These are phyloP conservation scores for Poecilus cupreus DNA, from an alignment of 2,888 invertebrate species.

Conservation along the genomic window DNA sequence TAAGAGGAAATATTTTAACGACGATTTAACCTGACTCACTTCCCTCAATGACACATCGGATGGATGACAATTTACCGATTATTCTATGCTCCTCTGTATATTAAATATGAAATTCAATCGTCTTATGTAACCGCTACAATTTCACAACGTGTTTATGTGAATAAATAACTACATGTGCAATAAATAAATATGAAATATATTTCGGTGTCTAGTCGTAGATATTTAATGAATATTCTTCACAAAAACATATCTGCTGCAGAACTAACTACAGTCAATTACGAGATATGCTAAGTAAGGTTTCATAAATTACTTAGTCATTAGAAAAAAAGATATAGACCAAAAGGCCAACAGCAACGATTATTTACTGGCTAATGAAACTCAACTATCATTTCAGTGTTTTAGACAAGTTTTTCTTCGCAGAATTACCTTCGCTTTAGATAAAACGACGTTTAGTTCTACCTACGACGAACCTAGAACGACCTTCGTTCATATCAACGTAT, in stretches of 20 bases:
- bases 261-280: background rate
- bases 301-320: slow-evolving; percentile 38
- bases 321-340: slow-evolving; percentile 28
- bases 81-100: background rate
- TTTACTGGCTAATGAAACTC: slow-evolving; percentile 32
- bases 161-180: no score
- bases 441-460: slow-evolving; percentile 34
- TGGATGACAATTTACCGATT: background rate
- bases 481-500: slow-evolving; percentile 2
- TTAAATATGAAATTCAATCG: no score
- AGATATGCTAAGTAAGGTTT: background rate
- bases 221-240: no score
- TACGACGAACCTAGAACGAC: background rate
- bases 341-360: slow-evolving; percentile 23
- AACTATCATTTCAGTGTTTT: slow-evolving; percentile 33
- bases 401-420: slow-evolving; percentile 30
- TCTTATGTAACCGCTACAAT: no score
- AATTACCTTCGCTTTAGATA: slow-evolving; percentile 26
- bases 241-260: no score
- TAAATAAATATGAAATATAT: no score
- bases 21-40: background rate
- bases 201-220: no score
- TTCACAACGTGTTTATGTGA: no score
- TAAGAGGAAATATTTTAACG: background rate
- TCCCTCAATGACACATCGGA: background rate